These are phyloP conservation scores for Silurus meridionalis DNA, from an alignment of 2,113 vertebrate species.

Conservation along the genomic window DNA sequence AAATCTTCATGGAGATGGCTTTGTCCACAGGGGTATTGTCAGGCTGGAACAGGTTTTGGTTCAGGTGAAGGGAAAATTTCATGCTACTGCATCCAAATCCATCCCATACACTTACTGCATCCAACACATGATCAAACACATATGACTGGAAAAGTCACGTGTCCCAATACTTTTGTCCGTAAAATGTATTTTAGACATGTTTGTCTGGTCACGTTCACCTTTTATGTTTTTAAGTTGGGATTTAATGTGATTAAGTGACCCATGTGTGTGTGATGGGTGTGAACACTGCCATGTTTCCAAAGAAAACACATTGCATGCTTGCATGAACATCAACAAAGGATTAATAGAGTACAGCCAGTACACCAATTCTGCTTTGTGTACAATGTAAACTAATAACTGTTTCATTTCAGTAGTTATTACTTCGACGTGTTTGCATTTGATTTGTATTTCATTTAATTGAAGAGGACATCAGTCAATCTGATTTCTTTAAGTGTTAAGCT, in stretches of 20 bases:
- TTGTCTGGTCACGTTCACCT: neutral
- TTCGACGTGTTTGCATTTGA: neutral
- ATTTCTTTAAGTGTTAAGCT: neutral
- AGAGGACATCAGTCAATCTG: neutral
- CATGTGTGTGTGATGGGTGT: neutral
- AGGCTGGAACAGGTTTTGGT: no score
- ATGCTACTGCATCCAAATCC: no score
- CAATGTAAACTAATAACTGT: neutral
- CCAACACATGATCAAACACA: no score
- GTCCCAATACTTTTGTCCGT: no score
- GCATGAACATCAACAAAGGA: neutral
- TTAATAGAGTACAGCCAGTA: neutral
- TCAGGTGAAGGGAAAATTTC: no score
- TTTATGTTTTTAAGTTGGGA: neutral
- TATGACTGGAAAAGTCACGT: no score
- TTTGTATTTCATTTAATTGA: neutral
- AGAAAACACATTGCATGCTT: neutral
- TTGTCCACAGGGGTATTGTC: no score
- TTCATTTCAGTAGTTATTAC: neutral
- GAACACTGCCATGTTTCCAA: neutral
- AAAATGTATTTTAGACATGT: neutral
- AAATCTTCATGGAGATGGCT: no score
- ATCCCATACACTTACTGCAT: no score
- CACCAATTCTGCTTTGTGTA: neutral
- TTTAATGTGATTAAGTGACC: neutral